These are phyloP conservation scores for Musca vetustissima DNA, from an alignment of 1,140 invertebrate genomes.

Conservation along the genomic window DNA sequence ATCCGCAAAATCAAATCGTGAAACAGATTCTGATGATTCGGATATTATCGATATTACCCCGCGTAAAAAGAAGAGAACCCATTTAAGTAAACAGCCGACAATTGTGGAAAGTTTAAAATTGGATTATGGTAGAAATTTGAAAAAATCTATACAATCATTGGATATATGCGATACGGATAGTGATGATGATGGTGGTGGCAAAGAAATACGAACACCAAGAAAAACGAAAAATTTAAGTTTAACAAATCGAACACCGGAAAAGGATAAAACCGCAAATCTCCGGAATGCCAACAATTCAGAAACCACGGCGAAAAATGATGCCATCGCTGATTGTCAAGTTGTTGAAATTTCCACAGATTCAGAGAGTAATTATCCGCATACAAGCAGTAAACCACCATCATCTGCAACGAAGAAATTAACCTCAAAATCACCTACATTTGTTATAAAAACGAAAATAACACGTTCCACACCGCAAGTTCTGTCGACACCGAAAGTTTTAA, in stretches of 20 bases:
- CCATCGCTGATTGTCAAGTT: not conserved
- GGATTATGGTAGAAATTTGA: not conserved
- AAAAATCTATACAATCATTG: not conserved
- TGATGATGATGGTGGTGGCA: too few relatives aligned
- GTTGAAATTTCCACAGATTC: slow-evolving; percentile 1
- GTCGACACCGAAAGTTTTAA: not conserved
- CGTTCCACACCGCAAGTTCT: not conserved
- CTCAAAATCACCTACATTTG: not conserved
- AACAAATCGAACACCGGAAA: too few relatives aligned
- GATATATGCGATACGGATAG: too few relatives aligned
- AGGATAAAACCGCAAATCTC: too few relatives aligned
- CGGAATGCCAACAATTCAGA: too few relatives aligned
- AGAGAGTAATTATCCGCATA: not conserved
- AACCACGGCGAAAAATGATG: not conserved
- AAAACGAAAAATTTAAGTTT: too few relatives aligned
- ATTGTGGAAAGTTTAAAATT: too few relatives aligned
- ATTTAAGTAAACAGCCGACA: too few relatives aligned
- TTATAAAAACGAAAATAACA: not conserved
- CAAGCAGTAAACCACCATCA: not conserved
- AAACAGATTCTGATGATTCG: not conserved
- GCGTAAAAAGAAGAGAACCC: too few relatives aligned
- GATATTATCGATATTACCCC: too few relatives aligned
- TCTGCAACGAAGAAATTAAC: not conserved
- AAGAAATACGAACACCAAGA: too few relatives aligned
- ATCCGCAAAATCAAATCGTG: too few relatives aligned